These are phyloP conservation scores for Anolis carolinensis DNA, from an alignment of 2,113 vertebrate genomes.

Conservation along the genomic window DNA sequence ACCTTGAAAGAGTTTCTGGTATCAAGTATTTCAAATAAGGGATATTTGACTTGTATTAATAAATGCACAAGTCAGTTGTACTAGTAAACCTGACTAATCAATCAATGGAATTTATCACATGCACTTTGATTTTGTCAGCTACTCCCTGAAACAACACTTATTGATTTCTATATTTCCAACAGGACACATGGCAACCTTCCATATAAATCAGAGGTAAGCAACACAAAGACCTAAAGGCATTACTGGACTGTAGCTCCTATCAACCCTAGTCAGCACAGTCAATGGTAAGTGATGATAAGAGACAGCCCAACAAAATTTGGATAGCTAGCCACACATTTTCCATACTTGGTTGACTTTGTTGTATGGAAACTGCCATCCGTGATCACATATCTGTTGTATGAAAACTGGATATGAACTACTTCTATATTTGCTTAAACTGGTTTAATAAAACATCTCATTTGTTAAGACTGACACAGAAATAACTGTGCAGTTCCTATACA, in stretches of 20 bases:
- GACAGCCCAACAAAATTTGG: background rate
- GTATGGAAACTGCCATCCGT: too few species aligned
- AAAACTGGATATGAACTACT: background rate
- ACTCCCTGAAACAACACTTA: too few species aligned
- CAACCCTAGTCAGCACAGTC: too few species aligned
- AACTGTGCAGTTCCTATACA: background rate
- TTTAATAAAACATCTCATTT: background rate
- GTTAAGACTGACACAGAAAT: background rate
- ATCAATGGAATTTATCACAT: background rate
- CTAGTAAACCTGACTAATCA: background rate
- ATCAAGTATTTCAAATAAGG: too few species aligned
- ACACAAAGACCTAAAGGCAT: background rate
- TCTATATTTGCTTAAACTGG: background rate
- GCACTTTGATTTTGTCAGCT: background rate
- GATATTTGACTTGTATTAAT: too few species aligned
- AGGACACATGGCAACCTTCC: background rate
- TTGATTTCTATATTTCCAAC: too few species aligned
- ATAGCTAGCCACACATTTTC: background rate
- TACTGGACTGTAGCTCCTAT: background rate
- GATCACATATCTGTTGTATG: too few species aligned
- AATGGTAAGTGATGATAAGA: background rate
- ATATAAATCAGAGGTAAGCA: background rate
- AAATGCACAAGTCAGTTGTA: too few species aligned
- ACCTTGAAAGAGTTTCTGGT: too few species aligned
- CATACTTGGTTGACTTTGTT: background rate